A percentile compares a stretch with the other conserved stretches of the same genome.
phyloP scores from a whole-genome alignment of 2,797 vertebrate species.

The Fistularia commersonii region DNA sequence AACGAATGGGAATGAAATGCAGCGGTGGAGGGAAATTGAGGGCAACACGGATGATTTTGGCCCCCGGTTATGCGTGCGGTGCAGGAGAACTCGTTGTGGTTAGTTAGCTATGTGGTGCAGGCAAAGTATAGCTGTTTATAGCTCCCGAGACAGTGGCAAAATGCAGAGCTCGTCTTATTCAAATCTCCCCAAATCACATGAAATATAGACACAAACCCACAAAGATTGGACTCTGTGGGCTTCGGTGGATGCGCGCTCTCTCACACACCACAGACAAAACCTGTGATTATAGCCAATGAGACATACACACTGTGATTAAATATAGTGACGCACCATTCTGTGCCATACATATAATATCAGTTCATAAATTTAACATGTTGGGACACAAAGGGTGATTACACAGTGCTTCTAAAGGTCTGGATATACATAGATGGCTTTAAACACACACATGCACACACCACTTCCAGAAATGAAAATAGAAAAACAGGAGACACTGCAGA shows the following conservation, averaged over 20 bases:
- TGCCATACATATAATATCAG: constrained; percentile 36
- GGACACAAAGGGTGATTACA: constrained; percentile 40
- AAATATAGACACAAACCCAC: constrained; percentile 23
- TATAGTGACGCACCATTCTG: constrained; percentile 54
- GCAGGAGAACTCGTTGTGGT: constrained; percentile 47
- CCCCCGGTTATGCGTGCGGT: constrained; percentile 46
- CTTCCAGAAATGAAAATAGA: constrained; percentile 23
- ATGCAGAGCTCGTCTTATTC: constrained; percentile 44
- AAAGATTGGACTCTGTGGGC: constrained; percentile 10
- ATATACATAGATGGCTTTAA: constrained; percentile 45
- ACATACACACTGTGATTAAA: constrained; percentile 53
- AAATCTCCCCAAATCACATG: constrained; percentile 36
- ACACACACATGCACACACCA: constrained; percentile 17
- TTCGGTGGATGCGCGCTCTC: constrained; percentile 2
- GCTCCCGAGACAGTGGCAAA: constrained; percentile 38
- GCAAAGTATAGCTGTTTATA: constrained; percentile 54
- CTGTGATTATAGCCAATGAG: constrained; percentile 53
- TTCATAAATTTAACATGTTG: constrained; percentile 48
- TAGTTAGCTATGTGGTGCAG: constrained; percentile 54
- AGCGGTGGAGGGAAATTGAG: constrained; percentile 54
- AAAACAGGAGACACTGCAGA: constrained; percentile 20
- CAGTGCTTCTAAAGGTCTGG: constrained; percentile 30
- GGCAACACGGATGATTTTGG: constrained; percentile 62
- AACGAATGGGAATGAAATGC: constrained; percentile 43
- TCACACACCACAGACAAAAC: constrained; percentile 44